Evolutionary conservation across 2,113 vertebrate species (phyloP), one percentile per base, ranked within the genome.

Genomic region (Mungos mungo): DNA sequence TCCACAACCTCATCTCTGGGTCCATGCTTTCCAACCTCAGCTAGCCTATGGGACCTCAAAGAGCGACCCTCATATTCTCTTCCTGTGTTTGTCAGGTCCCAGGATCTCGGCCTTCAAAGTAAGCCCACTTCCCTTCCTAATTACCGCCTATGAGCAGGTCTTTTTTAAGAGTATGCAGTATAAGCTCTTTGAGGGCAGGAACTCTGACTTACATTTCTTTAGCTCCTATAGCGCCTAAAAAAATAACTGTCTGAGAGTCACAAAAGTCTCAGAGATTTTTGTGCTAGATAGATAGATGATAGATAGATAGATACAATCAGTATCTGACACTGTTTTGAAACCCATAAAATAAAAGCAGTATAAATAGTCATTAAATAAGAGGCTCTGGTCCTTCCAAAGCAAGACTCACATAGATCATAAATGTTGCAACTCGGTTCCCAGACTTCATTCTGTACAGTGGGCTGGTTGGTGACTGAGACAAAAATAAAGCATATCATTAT

Each of bases 361-460:
- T n/a, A 63, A 80, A 85, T 35, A 79, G 3, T 33, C 41, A 90
- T 27, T 68, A 77, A 69, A 45, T 77, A 90, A 95, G 63, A 88
- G 81, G 60, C 80, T 38, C 52, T 13, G 27, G 29, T 74, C 52
- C 68, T 31, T 81, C 92, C 69, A 96, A 35, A 97, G 84, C 14
- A 60, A 97, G 31, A 99, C 99, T 99, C 98, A 99, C 99, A 7
- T 99, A 99, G 96, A 99, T 99, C 99, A 99, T 99, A 97, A 99
- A 98, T 0, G 99, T 99, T 88, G 99, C 99, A 63, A 99, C 98
- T 95, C 99, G 99, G 98, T 99, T 99, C 83, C 99, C 99, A 0
- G 99, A 99, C 97, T 99, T 99, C 98, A 99, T 99, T 92, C 98
- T 99, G 98, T 99, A 99, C 81, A 99, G 98, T 2, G 99, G 99